Percentiles rank a stretch among this genome's conserved stretches.
These are phyloP conservation scores for Drosophila dives DNA, from an alignment of 2,888 invertebrate genomes.

Conservation along the genomic window DNA sequence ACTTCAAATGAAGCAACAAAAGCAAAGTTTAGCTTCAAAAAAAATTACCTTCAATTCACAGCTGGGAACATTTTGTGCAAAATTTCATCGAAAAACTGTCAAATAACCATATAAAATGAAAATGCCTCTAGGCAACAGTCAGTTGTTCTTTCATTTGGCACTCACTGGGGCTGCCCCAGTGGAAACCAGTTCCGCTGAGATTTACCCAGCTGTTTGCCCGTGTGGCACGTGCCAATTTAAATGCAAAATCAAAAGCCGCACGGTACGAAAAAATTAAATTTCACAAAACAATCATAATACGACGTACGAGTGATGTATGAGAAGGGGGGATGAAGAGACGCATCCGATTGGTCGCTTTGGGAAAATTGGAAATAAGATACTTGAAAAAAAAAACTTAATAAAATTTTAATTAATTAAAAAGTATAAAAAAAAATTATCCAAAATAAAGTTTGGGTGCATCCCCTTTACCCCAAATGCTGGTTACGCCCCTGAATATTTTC, in stretches of 20 bases:
- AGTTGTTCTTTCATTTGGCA: constrained; percentile 56
- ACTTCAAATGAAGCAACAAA: not conserved
- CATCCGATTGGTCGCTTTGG: not conserved
- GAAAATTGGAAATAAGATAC: not conserved
- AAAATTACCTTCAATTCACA: constrained; percentile 19
- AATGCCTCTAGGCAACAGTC: constrained; percentile 47
- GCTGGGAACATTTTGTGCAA: constrained; percentile 7
- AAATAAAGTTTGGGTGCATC: not conserved
- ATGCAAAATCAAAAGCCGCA: constrained; percentile 74
- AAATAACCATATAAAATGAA: constrained; percentile 46
- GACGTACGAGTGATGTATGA: not conserved
- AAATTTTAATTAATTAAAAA: not conserved
- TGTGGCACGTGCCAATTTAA: constrained; percentile 78
- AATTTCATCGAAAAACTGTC: constrained; percentile 47
- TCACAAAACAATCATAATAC: constrained; percentile 70
- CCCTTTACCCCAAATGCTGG: not conserved
- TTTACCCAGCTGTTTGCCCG: constrained; percentile 67
- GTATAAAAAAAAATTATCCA: not conserved
- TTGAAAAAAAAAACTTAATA: not conserved
- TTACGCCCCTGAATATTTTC: constrained; percentile 30
- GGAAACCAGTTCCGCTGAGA: constrained; percentile 27
- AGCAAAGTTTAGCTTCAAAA: constrained; percentile 13
- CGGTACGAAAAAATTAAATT: constrained; percentile 67
- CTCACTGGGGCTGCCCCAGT: constrained; percentile 9
- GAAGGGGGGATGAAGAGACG: not conserved